These are phyloP conservation scores for Trochalopteron elliotii DNA, from an alignment of 2,113 vertebrate genomes.

Conservation along the genomic window DNA sequence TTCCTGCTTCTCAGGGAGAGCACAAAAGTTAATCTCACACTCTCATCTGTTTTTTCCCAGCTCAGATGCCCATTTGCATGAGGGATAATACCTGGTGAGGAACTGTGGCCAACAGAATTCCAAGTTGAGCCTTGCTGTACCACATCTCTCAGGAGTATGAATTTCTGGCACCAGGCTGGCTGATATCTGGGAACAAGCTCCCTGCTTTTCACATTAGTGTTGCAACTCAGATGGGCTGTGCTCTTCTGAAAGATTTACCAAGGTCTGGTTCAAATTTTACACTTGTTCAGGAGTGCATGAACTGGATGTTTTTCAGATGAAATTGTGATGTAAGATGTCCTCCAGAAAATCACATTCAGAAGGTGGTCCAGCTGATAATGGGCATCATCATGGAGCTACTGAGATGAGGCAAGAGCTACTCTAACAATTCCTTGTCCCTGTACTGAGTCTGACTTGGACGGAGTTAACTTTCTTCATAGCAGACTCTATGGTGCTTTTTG, in stretches of 20 bases:
- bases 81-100: neutral
- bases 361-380: neutral
- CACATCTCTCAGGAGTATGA: neutral
- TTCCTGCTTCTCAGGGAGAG: neutral
- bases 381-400: neutral
- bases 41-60: neutral
- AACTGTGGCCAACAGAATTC: neutral
- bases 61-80: neutral
- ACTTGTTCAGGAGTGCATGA: rapidly evolving
- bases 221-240: neutral
- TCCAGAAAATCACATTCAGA: neutral
- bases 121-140: rapidly evolving
- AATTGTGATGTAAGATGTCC: neutral
- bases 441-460: neutral
- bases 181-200: neutral
- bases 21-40: neutral
- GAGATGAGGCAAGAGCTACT: neutral
- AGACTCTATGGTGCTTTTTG: neutral
- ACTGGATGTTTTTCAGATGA: neutral
- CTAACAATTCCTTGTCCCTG: rapidly evolving
- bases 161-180: neutral
- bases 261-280: neutral
- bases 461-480: neutral
- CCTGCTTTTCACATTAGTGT: neutral
- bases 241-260: neutral